A percentile compares a stretch with the other conserved stretches of the same genome.
Evolutionary conservation across 2,113 vertebrate species (phyloP).

Genomic region (Clarias magur): DNA sequence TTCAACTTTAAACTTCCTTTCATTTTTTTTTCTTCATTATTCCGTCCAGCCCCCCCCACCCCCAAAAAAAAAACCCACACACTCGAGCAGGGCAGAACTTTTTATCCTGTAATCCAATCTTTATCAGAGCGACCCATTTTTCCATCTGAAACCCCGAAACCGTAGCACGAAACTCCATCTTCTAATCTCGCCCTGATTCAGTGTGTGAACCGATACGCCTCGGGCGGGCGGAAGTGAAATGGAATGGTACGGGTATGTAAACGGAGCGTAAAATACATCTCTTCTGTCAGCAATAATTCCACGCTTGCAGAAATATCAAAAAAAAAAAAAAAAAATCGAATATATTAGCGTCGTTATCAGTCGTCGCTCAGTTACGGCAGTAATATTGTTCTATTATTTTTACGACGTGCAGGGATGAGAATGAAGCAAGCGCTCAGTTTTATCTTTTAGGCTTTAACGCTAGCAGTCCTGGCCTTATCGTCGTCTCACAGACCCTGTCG

Average conservation of each 20-base stretch:
- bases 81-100: not conserved
- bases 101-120: constrained; percentile 40
- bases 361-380: not conserved
- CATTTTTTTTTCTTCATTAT: not conserved
- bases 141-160: not conserved
- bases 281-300: constrained; percentile 22
- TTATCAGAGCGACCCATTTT: constrained; percentile 25
- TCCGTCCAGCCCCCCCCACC: too few species aligned
- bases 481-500: constrained; percentile 14
- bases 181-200: not conserved
- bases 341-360: constrained; percentile 26
- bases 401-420: constrained; percentile 28
- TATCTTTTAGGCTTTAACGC: constrained; percentile 33
- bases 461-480: constrained; percentile 33
- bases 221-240: not conserved
- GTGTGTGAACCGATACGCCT: not conserved
- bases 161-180: not conserved
- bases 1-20: constrained; percentile 6
- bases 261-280: not conserved
- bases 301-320: constrained; percentile 5
- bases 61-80: not conserved
- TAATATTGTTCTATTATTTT: constrained; percentile 37
- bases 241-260: constrained; percentile 1
- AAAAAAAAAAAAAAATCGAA: not conserved
- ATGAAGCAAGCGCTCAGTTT: not conserved